Percentiles rank a stretch among this genome's conserved stretches.
These are phyloP conservation scores for Salarias fasciatus DNA, from an alignment of 2,797 vertebrate genomes.

Conservation along the genomic window DNA sequence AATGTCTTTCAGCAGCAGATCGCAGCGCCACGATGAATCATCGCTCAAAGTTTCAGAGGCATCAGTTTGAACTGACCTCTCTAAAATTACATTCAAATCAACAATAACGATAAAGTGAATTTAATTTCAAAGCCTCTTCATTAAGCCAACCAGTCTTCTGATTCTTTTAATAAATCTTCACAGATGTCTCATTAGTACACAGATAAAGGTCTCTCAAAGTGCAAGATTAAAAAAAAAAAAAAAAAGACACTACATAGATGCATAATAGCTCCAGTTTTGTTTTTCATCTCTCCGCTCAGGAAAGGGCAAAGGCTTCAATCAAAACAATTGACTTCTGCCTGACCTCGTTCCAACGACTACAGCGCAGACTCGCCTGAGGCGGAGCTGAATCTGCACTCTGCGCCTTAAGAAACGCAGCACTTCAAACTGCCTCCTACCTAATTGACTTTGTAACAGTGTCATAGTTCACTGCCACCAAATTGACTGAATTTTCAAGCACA, in stretches of 20 bases:
- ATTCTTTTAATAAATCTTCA: constrained; percentile 27
- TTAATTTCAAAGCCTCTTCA: constrained; percentile 26
- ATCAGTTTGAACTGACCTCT: constrained; percentile 32
- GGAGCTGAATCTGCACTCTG: constrained; percentile 35
- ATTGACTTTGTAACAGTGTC: constrained; percentile 72
- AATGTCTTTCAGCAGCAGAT: constrained; percentile 48
- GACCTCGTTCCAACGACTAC: constrained; percentile 58
- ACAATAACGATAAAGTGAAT: constrained; percentile 6
- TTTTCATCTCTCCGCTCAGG: constrained; percentile 43
- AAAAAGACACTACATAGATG: constrained; percentile 2
- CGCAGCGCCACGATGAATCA: constrained; percentile 46
- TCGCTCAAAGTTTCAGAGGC: constrained; percentile 15
- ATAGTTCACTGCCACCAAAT: constrained; percentile 71
- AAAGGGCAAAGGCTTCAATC: constrained; percentile 62
- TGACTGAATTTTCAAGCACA: constrained; percentile 59
- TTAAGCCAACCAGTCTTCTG: not conserved
- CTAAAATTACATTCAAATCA: constrained; percentile 35
- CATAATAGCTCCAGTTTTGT: constrained; percentile 52
- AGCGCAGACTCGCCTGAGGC: constrained; percentile 47
- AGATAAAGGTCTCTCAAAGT: constrained; percentile 14
- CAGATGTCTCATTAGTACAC: constrained; percentile 28
- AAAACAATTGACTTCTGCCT: constrained; percentile 68
- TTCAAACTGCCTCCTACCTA: constrained; percentile 56
- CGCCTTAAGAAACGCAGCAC: constrained; percentile 46
- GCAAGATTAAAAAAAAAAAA: constrained; percentile 17